phyloP scores from a whole-genome alignment of 1,140 invertebrate genomes.

The Helicorthomorpha holstii region DNA sequence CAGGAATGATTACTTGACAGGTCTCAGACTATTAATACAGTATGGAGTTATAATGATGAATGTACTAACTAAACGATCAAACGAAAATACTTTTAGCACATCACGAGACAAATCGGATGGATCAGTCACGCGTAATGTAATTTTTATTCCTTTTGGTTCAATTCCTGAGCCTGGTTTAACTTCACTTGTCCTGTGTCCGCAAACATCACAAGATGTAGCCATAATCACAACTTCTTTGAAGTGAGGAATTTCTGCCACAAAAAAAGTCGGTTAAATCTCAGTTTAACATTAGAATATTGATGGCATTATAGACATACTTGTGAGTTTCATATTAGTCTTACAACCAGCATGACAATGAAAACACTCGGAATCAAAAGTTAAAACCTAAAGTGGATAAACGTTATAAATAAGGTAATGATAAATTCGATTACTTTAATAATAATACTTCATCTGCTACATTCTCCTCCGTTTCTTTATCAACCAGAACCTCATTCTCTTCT shows the following conservation, averaged over 20 bases:
- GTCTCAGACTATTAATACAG: conserved; percentile 62
- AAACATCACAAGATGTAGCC: conserved; percentile 80
- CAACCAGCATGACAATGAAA: conserved; percentile 64
- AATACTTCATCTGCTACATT: neutral
- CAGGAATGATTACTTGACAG: conserved; percentile 68
- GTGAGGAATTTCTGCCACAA: conserved; percentile 83
- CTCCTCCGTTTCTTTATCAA: neutral
- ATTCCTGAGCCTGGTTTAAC: conserved; percentile 89
- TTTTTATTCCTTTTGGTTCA: conserved; percentile 58
- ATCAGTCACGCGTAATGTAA: conserved; percentile 52
- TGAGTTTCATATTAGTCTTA: conserved; percentile 91
- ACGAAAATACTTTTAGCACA: conserved; percentile 57
- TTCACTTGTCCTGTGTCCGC: conserved; percentile 81
- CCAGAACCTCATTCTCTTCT: no score
- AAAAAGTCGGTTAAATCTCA: neutral
- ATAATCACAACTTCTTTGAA: conserved; percentile 97
- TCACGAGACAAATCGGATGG: conserved; percentile 75
- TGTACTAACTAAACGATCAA: neutral
- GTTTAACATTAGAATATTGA: no score
- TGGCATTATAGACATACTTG: conserved; percentile 42
- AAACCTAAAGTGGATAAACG: conserved; percentile 30
- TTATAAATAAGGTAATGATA: neutral
- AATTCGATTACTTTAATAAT: neutral
- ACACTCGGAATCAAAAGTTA: conserved; percentile 76
- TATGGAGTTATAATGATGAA: conserved; percentile 2